Evolutionary conservation across 2,797 vertebrate species (phyloP).

Genomic region (Cygnus olor): DNA sequence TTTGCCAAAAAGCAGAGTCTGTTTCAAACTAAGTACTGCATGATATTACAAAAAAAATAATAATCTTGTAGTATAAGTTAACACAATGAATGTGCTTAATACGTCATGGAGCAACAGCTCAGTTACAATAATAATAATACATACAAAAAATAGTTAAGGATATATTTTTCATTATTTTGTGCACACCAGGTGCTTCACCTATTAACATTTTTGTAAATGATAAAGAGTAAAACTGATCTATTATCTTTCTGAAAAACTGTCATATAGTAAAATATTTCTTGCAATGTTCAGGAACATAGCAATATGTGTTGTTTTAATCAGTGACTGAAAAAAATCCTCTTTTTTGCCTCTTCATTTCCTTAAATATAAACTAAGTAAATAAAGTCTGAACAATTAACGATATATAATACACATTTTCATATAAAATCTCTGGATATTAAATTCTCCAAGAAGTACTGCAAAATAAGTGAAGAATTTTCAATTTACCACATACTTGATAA

Average conservation of each 20-base stretch:
- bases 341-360: constrained; percentile 73
- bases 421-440: constrained; percentile 16
- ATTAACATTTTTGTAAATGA: constrained; percentile 57
- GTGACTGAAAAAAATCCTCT: background rate
- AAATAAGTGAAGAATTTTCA: constrained; percentile 15
- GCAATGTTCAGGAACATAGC: background rate
- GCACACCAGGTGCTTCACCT: constrained; percentile 84
- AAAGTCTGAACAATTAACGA: background rate
- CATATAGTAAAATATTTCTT: background rate
- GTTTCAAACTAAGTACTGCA: background rate
- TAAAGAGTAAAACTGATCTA: constrained; percentile 44
- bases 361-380: constrained; percentile 29
- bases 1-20: background rate
- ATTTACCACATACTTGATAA: background rate
- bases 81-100: constrained; percentile 35
- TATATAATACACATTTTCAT: constrained; percentile 5
- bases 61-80: constrained; percentile 23
- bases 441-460: constrained; percentile 3
- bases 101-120: constrained; percentile 18
- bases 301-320: background rate
- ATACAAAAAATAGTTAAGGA: constrained; percentile 70
- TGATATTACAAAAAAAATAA: background rate
- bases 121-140: constrained; percentile 27
- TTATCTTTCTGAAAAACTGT: constrained; percentile 2
- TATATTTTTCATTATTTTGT: constrained; percentile 66